Evolutionary conservation across 1,140 invertebrate species (phyloP).

Genomic region (Mya arenaria): DNA sequence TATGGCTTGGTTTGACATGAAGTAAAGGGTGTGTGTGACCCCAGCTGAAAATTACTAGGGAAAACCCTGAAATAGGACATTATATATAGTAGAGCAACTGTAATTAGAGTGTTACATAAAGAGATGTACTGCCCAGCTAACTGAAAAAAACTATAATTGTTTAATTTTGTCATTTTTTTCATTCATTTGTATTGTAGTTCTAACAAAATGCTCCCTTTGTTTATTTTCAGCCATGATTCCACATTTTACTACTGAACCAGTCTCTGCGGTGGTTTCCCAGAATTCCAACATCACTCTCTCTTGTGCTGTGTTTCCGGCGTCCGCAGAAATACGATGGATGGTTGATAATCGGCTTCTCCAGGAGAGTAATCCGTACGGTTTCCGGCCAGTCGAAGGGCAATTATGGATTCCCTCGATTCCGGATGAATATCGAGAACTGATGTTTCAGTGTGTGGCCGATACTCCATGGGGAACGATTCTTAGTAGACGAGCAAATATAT

Average conservation of each 20-base stretch:
- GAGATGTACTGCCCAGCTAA: no score
- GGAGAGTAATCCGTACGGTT: constrained; percentile 32
- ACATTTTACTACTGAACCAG: constrained; percentile 47
- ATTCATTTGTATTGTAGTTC: no score
- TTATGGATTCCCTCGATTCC: constrained; percentile 9
- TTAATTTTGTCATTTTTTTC: no score
- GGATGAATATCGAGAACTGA: neutral
- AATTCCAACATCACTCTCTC: constrained; percentile 28
- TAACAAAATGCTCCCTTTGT: neutral
- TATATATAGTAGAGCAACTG: no score
- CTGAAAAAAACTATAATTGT: no score
- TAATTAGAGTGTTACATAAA: no score
- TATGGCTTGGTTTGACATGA: no score
- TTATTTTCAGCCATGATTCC: constrained; percentile 51
- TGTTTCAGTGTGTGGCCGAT: constrained; percentile 41
- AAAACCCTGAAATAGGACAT: no score
- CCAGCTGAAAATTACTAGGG: no score
- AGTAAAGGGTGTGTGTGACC: no score
- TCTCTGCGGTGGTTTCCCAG: constrained; percentile 36
- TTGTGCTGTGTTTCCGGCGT: constrained; percentile 31
- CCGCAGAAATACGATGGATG: constrained; percentile 35
- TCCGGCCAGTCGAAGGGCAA: constrained; percentile 21
- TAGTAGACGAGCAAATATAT: constrained; percentile 33
- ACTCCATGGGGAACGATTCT: constrained; percentile 29
- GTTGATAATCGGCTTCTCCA: constrained; percentile 38